Evolutionary conservation across 2,797 vertebrate species (phyloP).

Genomic region (Brachymystax lenok): DNA sequence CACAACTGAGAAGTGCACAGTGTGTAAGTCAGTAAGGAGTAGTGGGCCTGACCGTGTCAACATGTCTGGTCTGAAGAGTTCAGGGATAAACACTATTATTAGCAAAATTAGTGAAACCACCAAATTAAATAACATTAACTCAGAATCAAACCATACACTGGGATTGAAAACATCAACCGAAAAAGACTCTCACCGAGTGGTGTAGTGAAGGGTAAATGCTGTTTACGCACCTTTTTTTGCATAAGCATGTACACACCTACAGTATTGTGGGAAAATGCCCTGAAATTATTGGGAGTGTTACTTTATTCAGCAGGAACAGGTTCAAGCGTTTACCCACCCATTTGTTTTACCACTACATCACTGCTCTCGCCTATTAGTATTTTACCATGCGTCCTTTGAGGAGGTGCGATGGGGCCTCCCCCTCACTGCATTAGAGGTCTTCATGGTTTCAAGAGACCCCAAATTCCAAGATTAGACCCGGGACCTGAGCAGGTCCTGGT

Average conservation of each 20-base stretch:
- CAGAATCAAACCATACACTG: neutral
- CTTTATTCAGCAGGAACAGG: neutral
- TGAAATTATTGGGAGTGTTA: too few relatives aligned
- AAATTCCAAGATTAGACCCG: too few relatives aligned
- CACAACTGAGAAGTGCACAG: neutral
- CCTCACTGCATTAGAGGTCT: neutral
- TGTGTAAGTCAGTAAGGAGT: neutral
- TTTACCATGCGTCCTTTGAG: conserved; percentile 51
- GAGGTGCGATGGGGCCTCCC: conserved; percentile 21
- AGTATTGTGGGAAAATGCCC: too few relatives aligned
- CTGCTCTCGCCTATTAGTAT: conserved; percentile 48
- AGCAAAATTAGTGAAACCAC: conserved; percentile 3
- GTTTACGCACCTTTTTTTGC: too few relatives aligned
- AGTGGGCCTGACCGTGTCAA: conserved; percentile 36
- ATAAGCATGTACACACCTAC: too few relatives aligned
- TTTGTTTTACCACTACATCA: neutral
- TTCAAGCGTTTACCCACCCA: neutral
- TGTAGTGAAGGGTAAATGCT: too few relatives aligned
- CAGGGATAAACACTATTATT: neutral
- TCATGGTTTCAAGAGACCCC: too few relatives aligned
- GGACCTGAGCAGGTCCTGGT: too few relatives aligned
- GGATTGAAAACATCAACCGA: neutral
- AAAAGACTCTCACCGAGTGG: neutral
- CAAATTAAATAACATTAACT: conserved; percentile 29
- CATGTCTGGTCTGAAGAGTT: conserved; percentile 42